Base-by-base conservation (phyloP, 2,888 invertebrate genomes). In the Agrilus cyanescens region DNA sequence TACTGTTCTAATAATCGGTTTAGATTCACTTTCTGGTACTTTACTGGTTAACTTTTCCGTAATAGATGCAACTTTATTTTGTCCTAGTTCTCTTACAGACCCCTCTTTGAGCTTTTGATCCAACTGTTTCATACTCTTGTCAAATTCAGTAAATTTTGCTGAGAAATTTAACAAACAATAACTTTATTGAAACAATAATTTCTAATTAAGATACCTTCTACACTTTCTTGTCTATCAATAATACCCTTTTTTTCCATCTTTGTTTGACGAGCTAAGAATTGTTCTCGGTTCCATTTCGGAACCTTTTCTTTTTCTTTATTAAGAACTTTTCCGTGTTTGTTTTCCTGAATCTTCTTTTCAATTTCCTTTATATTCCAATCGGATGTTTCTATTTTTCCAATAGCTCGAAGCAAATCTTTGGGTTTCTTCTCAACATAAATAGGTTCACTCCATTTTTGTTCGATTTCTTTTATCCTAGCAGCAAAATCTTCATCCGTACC, bases 331-430 rank as follows among this genome's bases (percentile, higher is more conserved):
- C 81, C 80, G 60, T 80, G 70, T 57, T 80, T 76, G 57, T 80
- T 85, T 60, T 86, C 84, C 56, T 78, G 73, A 29, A 91, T 90
- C 67, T 91, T 90, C 61, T 85, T 82, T 60, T 93, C 90, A 25
- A 93, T 87, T 64, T 88, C 83, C 53, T 85, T 83, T 30, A 91
- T 82, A 66, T 91, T 90, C 90, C 91, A 91, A 65, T 93, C 91
- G 44, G 78, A 83, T 46, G 82, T 80, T 60, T 90, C 89, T 50
- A 91, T 85, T 68, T 85, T 86, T 40, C 90, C 90, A 46, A 91
- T 88, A 35, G 90, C 85, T 48, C 90, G 75, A 65, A 86, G 72
- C 47, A 91, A 71, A 66, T 90, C 90, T 65, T 83, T 86, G 2
- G 88, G 90, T 62, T 89, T 90, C 53, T 84, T 84, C 15, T 81